phyloP scores from a whole-genome alignment of 2,113 vertebrate genomes.

The Ancistrus triradiatus region DNA sequence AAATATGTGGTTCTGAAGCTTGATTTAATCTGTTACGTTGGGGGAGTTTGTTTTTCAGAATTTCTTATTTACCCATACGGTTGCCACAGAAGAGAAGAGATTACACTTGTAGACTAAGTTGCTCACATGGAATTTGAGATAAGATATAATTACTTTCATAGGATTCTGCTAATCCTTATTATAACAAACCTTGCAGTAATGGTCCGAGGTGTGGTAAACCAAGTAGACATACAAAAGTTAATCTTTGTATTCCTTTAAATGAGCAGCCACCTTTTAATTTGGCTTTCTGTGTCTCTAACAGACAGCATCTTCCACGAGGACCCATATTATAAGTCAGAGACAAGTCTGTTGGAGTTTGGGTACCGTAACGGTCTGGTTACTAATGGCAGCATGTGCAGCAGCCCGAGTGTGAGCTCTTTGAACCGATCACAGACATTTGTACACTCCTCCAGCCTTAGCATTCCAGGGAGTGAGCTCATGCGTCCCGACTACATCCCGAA shows the following conservation, averaged over 20 bases:
- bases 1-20: too few species aligned
- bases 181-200: too few species aligned
- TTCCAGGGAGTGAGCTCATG: conserved; percentile 90
- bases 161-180: too few species aligned
- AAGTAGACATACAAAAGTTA: too few species aligned
- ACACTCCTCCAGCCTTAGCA: conserved; percentile 88
- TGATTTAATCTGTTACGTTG: too few species aligned
- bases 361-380: conserved; percentile 83
- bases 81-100: too few species aligned
- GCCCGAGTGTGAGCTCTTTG: conserved; percentile 89
- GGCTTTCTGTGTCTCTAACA: conserved; percentile 46
- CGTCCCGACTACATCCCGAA: conserved; percentile 87
- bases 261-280: background rate
- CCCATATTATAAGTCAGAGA: conserved; percentile 87
- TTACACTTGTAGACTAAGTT: too few species aligned
- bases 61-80: too few species aligned
- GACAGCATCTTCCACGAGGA: conserved; percentile 96
- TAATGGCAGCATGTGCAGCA: conserved; percentile 92
- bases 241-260: background rate
- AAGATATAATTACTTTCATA: too few species aligned
- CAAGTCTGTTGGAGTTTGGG: conserved; percentile 83
- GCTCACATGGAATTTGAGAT: too few species aligned
- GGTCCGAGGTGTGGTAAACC: too few species aligned
- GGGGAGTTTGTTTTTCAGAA: too few species aligned
- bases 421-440: conserved; percentile 88